These are phyloP conservation scores for Tenthredo mesomela DNA, from an alignment of 2,888 invertebrate species.

Conservation along the genomic window DNA sequence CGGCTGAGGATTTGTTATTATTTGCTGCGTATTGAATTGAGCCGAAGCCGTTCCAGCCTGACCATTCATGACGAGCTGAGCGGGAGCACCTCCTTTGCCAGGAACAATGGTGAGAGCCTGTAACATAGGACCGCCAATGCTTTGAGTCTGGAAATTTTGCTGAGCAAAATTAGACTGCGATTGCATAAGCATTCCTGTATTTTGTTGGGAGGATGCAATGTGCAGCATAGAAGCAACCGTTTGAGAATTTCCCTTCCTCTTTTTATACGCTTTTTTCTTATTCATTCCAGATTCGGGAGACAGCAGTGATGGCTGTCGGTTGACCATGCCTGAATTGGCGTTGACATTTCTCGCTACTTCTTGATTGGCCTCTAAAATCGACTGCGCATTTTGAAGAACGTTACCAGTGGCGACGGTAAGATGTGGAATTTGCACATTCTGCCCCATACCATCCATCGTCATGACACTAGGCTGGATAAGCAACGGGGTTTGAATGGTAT, in stretches of 20 bases:
- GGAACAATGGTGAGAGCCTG: conserved; percentile 89
- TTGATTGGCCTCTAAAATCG: conserved; percentile 78
- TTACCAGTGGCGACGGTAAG: conserved; percentile 82
- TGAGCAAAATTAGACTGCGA: conserved; percentile 82
- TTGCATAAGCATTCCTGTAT: conserved; percentile 82
- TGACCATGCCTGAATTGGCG: conserved; percentile 68
- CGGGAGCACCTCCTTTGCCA: conserved; percentile 86
- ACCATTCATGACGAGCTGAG: conserved; percentile 89
- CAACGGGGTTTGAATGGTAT: conserved; percentile 88
- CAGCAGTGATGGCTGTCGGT: conserved; percentile 77
- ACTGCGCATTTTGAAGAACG: conserved; percentile 81
- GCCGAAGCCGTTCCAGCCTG: conserved; percentile 80
- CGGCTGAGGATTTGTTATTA: conserved; percentile 81
- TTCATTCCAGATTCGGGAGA: conserved; percentile 84
- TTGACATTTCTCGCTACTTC: conserved; percentile 69
- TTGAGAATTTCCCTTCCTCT: conserved; percentile 85
- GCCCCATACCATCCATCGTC: conserved; percentile 87
- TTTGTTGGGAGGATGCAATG: conserved; percentile 83
- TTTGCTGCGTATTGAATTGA: conserved; percentile 84
- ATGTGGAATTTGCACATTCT: conserved; percentile 86
- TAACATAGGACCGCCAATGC: conserved; percentile 85
- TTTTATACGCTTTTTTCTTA: conserved; percentile 83
- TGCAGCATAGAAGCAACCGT: conserved; percentile 87
- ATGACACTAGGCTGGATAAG: conserved; percentile 89
- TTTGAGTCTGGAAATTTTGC: conserved; percentile 87